Evolutionary conservation across 2,113 vertebrate genomes (phyloP).

Genomic region (Indicator indicator): DNA sequence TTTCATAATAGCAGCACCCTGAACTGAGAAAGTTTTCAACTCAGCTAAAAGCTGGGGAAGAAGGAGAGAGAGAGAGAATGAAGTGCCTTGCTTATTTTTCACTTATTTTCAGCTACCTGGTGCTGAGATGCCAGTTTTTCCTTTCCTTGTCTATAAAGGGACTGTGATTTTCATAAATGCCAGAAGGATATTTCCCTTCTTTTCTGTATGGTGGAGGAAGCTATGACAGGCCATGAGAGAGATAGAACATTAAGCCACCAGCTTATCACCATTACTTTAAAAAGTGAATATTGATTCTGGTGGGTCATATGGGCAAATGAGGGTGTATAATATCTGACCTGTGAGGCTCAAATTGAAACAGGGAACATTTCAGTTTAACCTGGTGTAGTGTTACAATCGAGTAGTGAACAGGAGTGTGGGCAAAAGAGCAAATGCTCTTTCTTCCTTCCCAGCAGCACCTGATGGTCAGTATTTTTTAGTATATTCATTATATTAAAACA

Average conservation of each 20-base stretch:
- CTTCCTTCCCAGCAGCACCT: background rate
- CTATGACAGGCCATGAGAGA: background rate
- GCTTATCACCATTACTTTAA: background rate
- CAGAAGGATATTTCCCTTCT: background rate
- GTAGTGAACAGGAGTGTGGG: background rate
- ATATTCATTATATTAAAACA: background rate
- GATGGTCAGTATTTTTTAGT: background rate
- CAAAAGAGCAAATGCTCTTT: background rate
- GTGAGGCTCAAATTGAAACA: background rate
- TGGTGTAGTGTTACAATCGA: background rate
- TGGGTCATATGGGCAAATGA: background rate
- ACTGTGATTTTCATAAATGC: background rate
- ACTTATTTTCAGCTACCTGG: background rate
- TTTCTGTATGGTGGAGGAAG: accelerated
- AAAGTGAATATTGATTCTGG: background rate
- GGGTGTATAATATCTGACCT: background rate
- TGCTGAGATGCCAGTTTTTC: background rate
- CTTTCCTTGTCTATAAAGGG: background rate
- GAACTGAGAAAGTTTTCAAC: background rate
- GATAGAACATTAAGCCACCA: background rate
- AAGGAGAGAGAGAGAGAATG: background rate
- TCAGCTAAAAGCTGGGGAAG: background rate
- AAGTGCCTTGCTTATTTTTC: background rate
- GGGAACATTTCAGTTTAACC: background rate
- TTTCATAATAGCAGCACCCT: background rate